phyloP scores from a whole-genome alignment of 2,888 invertebrate genomes.

The Drymonia ruficornis region DNA sequence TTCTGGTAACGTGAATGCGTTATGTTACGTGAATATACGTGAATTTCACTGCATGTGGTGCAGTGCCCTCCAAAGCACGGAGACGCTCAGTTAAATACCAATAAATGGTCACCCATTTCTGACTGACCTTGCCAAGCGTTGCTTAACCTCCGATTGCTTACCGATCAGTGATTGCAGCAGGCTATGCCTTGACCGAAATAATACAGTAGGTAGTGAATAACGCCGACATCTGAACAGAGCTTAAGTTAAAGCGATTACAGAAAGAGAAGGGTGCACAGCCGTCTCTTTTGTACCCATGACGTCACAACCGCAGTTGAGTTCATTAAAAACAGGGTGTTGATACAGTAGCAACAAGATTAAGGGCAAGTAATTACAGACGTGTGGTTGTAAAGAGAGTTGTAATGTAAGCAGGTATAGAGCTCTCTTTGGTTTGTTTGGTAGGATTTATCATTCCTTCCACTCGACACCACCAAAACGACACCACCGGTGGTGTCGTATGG shows the following conservation, averaged over 20 bases:
- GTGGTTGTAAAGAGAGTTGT: constrained; percentile 21
- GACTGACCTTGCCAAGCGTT: too few relatives aligned
- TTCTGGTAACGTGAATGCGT: too few relatives aligned
- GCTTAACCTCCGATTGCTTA: too few relatives aligned
- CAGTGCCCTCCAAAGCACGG: too few relatives aligned
- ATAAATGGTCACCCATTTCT: too few relatives aligned
- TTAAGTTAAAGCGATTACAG: constrained; percentile 8
- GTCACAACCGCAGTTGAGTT: constrained; percentile 22
- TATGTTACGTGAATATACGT: too few relatives aligned
- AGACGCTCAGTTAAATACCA: too few relatives aligned
- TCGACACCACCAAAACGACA: too few relatives aligned
- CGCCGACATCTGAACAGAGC: not conserved
- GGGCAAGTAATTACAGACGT: constrained; percentile 34
- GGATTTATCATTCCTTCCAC: not conserved
- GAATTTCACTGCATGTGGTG: too few relatives aligned
- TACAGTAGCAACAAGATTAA: constrained; percentile 33
- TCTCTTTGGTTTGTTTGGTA: constrained; percentile 10
- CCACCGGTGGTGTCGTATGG: too few relatives aligned
- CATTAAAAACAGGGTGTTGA: constrained; percentile 43
- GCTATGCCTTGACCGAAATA: too few relatives aligned
- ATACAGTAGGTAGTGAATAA: constrained; percentile 8
- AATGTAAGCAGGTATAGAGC: constrained; percentile 15
- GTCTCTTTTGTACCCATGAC: constrained; percentile 13
- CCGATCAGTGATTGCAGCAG: too few relatives aligned
- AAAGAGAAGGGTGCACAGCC: constrained; percentile 7